Evolutionary conservation across 2,888 invertebrate species (phyloP), one percentile per base, ranked within the genome.

Genomic region (Tuta absoluta): DNA sequence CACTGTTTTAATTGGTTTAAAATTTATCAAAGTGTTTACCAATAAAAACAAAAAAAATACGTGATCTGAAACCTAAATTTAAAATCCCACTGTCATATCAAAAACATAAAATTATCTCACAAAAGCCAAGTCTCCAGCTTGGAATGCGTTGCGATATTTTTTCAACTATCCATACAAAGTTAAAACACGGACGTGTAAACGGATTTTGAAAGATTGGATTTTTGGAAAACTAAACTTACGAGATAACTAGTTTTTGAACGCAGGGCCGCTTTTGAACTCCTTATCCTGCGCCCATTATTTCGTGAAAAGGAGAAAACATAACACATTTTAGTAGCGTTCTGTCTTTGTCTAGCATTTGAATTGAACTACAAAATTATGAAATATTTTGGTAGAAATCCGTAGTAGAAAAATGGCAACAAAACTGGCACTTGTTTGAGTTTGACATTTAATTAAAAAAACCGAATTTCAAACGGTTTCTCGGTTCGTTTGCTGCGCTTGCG

Each of bases 381-480:
- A 1, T n/a, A 21, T 33, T 17, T n/a, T 56, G 33, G 56, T 56
- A 56, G 56, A 56, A 33, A 24, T 33, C 8, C 10, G 11, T 2
- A 17, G n/a, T 14, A 17, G 17, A 17, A 56, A 33, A 17, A 41
- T 68, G 65, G 67, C 63, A 66, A 63, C 41, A 38, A 37, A 45
- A 63, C 11, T 51, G 61, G 33, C 49, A 61, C 24, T 45, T 17
- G 12, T 61, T 61, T 17, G 60, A 45, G 49, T 63, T 58, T 65
- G 81, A 82, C 84, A 53, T 21, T 53, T 51, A 82, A 79, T 84
- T 84, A 78, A 78, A 83, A 86, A 82, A 86, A 84, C 75, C 84
- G 79, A 82, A 62, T 82, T 87, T 89, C 81, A 87, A 91, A 91
- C 88, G 86, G 86, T 87, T 76, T 76, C 74, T 69, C 68, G 71